These are phyloP conservation scores for Myotis daubentonii DNA, from an alignment of 2,797 vertebrate genomes.

Conservation along the genomic window DNA sequence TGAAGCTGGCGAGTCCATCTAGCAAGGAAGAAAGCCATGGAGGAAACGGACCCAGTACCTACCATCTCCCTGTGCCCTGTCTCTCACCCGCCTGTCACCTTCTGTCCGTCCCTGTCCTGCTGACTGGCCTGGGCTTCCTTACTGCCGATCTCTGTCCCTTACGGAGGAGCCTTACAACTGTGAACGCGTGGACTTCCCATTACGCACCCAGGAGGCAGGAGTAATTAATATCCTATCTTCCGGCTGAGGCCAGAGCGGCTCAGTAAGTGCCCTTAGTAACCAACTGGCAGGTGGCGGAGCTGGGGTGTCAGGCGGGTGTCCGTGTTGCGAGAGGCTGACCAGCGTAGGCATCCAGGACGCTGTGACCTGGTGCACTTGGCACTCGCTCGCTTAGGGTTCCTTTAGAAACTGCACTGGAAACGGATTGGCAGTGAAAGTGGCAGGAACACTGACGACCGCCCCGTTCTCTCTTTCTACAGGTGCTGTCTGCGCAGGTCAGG, in stretches of 20 bases:
- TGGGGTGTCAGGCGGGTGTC: accelerated
- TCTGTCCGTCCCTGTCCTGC: not conserved
- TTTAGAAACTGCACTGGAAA: not conserved
- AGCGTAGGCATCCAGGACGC: no score
- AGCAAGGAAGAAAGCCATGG: not conserved
- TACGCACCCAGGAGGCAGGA: not conserved
- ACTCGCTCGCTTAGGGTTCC: not conserved
- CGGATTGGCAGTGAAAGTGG: not conserved
- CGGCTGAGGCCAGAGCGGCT: not conserved
- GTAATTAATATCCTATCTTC: not conserved
- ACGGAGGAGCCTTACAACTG: not conserved
- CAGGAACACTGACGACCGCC: no score
- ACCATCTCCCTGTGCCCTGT: not conserved
- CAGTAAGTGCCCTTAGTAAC: not conserved
- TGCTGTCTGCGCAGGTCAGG: no score
- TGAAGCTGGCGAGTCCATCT: constrained; percentile 94
- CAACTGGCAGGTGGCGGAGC: not conserved
- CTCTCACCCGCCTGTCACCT: not conserved
- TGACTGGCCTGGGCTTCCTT: not conserved
- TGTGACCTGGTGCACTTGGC: not conserved
- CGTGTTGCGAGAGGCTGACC: no score
- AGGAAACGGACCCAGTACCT: not conserved
- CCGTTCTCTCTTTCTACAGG: no score
- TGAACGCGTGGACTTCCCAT: not conserved
- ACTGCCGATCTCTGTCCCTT: not conserved